These are phyloP conservation scores for Sebastes oblongus DNA, from an alignment of 2,797 vertebrate species.

Conservation along the genomic window DNA sequence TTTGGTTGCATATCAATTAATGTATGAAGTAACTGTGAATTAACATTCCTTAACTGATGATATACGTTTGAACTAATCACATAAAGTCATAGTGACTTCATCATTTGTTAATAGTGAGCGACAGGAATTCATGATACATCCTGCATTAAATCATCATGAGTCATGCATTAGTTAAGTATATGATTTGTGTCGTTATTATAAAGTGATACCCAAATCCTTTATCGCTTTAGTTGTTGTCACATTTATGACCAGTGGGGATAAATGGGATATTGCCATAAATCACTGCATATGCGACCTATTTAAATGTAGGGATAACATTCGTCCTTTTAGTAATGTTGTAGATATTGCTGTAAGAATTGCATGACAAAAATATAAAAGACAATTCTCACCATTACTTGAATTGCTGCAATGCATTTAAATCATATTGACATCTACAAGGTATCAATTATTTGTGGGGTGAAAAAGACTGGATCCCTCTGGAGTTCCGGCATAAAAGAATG, in stretches of 20 bases:
- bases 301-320: not conserved
- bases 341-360: not conserved
- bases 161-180: no score
- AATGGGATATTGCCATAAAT: not conserved
- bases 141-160: no score
- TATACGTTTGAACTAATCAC: no score
- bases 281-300: not conserved
- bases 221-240: not conserved
- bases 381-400: not conserved
- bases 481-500: slow-evolving; percentile 26
- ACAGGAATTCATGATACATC: no score
- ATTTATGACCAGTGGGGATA: not conserved
- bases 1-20: no score
- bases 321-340: not conserved
- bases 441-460: not conserved
- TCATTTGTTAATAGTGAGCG: no score
- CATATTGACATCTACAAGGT: not conserved
- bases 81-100: no score
- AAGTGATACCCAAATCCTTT: not conserved
- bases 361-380: not conserved
- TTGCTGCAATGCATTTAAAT: not conserved
- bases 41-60: no score
- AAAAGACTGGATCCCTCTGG: not conserved
- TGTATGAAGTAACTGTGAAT: no score
- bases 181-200: no score